Percentiles rank a stretch among this genome's conserved stretches.
phyloP scores from a whole-genome alignment of 2,113 vertebrate genomes.

The Pyrgilauda ruficollis region DNA sequence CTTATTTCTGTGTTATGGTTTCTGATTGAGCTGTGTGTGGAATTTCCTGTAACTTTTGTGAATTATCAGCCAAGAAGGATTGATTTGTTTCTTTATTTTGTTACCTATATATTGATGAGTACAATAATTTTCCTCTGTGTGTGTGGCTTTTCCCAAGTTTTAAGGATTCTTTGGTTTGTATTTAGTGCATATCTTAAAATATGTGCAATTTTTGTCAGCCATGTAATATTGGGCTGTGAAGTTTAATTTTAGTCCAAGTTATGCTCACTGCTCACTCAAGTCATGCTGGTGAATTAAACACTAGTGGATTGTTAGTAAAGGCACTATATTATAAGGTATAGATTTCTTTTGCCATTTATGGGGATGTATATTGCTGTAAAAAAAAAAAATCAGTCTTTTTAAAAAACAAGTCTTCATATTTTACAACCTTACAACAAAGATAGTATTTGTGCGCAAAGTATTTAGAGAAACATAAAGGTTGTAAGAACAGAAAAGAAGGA shows the following conservation, averaged over 20 bases:
- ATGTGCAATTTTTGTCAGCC: neutral
- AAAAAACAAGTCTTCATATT: neutral
- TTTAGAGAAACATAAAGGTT: neutral
- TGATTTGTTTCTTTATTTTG: neutral
- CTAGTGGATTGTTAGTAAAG: neutral
- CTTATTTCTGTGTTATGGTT: neutral
- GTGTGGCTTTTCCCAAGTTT: neutral
- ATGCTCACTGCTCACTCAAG: neutral
- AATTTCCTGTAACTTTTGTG: neutral
- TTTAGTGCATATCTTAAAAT: neutral
- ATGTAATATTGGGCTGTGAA: neutral
- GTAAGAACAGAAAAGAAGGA: neutral
- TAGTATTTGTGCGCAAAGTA: neutral
- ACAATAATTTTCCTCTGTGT: neutral
- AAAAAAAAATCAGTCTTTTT: neutral
- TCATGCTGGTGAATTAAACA: neutral
- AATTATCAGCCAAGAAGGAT: neutral
- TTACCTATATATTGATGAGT: neutral
- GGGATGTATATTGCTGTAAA: neutral
- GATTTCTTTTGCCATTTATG: neutral
- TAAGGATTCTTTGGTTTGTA: neutral
- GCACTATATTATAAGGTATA: neutral
- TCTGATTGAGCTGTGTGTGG: neutral
- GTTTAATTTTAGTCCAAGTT: slow-evolving; percentile 11
- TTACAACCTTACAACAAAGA: neutral